Percentiles rank a stretch among this genome's conserved stretches.
Conservation (phyloP, 2,888 invertebrate genomes). For the Lithophane semibrunnea region DNA sequence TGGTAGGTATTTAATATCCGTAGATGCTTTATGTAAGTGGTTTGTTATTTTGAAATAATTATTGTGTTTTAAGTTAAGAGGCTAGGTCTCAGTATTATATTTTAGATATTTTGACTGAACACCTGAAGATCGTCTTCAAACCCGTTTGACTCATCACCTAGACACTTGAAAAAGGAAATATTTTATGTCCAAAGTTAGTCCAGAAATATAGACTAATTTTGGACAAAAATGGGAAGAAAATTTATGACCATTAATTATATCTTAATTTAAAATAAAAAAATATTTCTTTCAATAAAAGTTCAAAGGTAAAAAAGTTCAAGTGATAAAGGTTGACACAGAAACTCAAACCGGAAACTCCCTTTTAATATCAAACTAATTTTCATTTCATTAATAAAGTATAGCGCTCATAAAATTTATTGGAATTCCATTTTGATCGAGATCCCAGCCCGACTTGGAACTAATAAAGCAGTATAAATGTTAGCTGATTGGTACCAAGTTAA, state of each 20-base stretch:
- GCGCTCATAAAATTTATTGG: slow-evolving; percentile 51
- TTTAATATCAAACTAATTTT: slow-evolving; percentile 42
- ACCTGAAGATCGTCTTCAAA: background rate
- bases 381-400: slow-evolving; percentile 45
- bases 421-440: slow-evolving; percentile 61
- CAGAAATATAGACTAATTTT: background rate
- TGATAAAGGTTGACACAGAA: slow-evolving; percentile 24
- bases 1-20: background rate
- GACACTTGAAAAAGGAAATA: background rate
- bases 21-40: background rate
- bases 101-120: background rate
- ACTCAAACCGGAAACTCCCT: slow-evolving; percentile 29
- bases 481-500: slow-evolving; percentile 64
- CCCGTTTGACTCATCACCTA: background rate
- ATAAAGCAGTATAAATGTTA: slow-evolving; percentile 62
- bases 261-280: too few relatives aligned
- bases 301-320: slow-evolving; percentile 3
- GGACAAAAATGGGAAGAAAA: background rate
- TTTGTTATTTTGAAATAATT: slow-evolving; percentile 4
- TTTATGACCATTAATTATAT: rapidly evolving
- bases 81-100: background rate
- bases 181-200: background rate
- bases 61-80: background rate
- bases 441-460: slow-evolving; percentile 50
- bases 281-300: background rate